A percentile compares a stretch with the other conserved stretches of the same genome.
Conservation (phyloP, 2,888 invertebrate species). For the Drosophila fungiperda region DNA sequence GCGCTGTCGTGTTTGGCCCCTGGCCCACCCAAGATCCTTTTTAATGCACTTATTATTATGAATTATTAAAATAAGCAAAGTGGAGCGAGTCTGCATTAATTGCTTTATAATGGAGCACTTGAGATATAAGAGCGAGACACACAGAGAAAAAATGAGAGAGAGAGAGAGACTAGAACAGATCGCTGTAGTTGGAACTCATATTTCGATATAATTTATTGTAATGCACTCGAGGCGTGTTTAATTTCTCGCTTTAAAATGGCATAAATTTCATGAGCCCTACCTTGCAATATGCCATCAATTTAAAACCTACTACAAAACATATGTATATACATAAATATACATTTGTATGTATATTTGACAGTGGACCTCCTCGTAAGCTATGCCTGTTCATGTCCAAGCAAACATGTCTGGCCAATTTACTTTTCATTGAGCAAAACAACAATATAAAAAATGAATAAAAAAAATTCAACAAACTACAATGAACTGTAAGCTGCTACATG, state of each 20-base stretch:
- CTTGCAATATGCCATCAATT: conserved; percentile 56
- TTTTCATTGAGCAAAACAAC: conserved; percentile 64
- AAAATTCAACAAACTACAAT: conserved; percentile 28
- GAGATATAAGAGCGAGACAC: conserved; percentile 10
- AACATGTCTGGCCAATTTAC: conserved; percentile 70
- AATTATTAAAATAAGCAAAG: conserved; percentile 75
- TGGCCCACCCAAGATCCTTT: conserved; percentile 66
- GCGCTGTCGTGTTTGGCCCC: conserved; percentile 23
- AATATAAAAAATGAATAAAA: conserved; percentile 6
- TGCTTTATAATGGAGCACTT: conserved; percentile 73
- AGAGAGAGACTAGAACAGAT: conserved; percentile 7
- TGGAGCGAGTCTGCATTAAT: conserved; percentile 70
- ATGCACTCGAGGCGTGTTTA: conserved; percentile 80
- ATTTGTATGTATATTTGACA: conserved; percentile 25
- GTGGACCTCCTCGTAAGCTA: conserved; percentile 55
- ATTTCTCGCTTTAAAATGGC: conserved; percentile 82
- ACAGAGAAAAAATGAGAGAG: conserved; percentile 1
- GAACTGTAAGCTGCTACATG: conserved; percentile 74
- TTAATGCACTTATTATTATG: conserved; percentile 77
- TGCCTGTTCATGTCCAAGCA: conserved; percentile 65
- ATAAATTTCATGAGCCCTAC: conserved; percentile 71
- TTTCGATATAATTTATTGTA: conserved; percentile 80
- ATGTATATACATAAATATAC: conserved; percentile 22
- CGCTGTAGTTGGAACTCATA: conserved; percentile 53
- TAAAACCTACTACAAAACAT: conserved; percentile 34